These are phyloP conservation scores for Lasiurus borealis DNA, from an alignment of 2,113 vertebrate species.

Conservation along the genomic window DNA sequence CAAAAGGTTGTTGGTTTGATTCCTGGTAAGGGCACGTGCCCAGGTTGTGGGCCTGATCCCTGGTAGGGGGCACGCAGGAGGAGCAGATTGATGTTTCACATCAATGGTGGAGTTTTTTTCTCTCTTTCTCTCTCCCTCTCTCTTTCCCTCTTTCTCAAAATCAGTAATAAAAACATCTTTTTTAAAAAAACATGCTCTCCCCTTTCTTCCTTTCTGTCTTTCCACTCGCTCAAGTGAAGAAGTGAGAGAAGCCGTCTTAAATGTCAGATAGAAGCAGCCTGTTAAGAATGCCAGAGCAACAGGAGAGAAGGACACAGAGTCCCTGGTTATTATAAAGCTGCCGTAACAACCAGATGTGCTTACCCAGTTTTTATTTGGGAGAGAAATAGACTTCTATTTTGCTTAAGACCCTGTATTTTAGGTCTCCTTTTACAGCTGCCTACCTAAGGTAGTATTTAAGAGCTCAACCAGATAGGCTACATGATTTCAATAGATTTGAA, in stretches of 20 bases:
- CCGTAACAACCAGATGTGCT: not conserved
- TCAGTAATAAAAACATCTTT: not conserved
- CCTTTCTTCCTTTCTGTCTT: not conserved
- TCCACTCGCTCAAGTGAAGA: not conserved
- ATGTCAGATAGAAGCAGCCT: not conserved
- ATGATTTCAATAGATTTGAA: conserved; percentile 8
- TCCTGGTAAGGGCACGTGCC: not conserved
- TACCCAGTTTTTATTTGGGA: not conserved
- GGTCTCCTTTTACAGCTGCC: not conserved
- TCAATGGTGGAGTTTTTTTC: not conserved
- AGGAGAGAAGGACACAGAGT: not conserved
- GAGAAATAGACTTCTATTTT: not conserved
- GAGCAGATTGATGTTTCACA: not conserved
- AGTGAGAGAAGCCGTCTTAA: not conserved
- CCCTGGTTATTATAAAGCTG: not conserved
- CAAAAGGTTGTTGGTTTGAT: not conserved
- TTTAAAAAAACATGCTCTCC: not conserved
- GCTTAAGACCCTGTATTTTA: not conserved
- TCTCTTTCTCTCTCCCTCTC: not conserved
- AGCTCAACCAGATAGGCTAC: conserved; percentile 1
- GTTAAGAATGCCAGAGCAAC: not conserved
- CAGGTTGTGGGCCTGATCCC: not conserved
- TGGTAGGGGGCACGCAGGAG: not conserved
- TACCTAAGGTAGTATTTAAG: not conserved
- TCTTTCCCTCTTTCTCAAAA: not conserved